Conservation (phyloP, 2,113 vertebrate species). For the Mormoops blainvillei region DNA sequence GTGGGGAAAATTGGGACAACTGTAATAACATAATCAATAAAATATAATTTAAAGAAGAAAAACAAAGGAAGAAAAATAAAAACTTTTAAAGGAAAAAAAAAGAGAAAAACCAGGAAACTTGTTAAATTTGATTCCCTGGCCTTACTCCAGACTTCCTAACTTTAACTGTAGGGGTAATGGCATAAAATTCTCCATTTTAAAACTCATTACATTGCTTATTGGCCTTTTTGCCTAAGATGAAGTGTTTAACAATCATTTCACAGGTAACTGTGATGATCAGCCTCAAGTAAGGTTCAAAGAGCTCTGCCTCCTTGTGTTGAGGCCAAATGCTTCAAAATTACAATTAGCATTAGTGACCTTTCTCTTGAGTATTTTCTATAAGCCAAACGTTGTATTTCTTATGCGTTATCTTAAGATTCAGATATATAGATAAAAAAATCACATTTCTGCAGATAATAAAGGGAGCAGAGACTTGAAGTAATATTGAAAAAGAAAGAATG, state of each 20-base stretch:
- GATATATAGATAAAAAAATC: neutral
- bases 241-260: neutral
- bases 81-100: neutral
- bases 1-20: too few relatives aligned
- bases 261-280: neutral
- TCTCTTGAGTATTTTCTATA: neutral
- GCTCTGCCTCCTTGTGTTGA: neutral
- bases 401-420: neutral
- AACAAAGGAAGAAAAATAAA: too few relatives aligned
- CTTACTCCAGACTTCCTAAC: neutral
- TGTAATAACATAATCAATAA: too few relatives aligned
- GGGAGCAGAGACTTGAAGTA: neutral
- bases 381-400: neutral
- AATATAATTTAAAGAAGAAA: too few relatives aligned
- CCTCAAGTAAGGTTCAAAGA: neutral
- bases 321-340: neutral
- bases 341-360: neutral
- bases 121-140: neutral
- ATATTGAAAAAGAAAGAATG: neutral
- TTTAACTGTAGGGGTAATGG: neutral
- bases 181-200: neutral
- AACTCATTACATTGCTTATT: neutral
- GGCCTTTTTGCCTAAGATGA: neutral
- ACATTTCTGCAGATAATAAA: neutral
- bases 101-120: neutral